Base-by-base conservation (phyloP, 2,888 invertebrate genomes). In the Volucella bombylans region DNA sequence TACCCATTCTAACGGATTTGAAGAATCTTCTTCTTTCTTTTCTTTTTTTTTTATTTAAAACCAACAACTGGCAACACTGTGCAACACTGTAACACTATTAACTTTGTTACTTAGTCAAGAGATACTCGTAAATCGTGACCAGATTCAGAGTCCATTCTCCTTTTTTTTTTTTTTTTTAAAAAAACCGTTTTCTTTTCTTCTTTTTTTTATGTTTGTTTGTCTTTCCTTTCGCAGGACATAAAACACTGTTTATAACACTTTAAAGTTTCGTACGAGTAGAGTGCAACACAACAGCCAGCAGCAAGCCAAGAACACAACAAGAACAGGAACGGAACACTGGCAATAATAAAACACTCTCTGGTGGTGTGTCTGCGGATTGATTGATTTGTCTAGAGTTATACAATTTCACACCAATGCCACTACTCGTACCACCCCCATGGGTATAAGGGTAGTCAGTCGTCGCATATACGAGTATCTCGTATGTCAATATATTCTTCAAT, bases 361-460 rank as follows among this genome's bases (percentile, higher is more conserved):
- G 62, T 54, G 69, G 76, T 73, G 31, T 31, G 72, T 81, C 81
- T 73, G 78, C 67, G 77, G 55, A 82, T 78, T 86, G 85, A 85
- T 85, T 85, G 85, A 85, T 85, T 85, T 81, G 86, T 86, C 77
- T 85, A 68, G 76, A 31, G 31, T 85, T 85, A 85, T 81, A 85
- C 80, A 85, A 85, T 76, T 85, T 80, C 83, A 80, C 80, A 80
- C 68, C 59, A 67, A 49, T 68, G 74, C 54, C 47, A 65, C 23
- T 52, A 18, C 18, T 1, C n/a, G n/a, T n/a, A 12, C 23, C 67
- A 72, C 62, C 78, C 72, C 59, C 69, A 12, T 50, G 47, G 55
- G 68, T 49, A 64, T 43, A 59, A 23, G 31, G 31, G 45, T 47
- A 64, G 47, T 31, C 6, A 31, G 31, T 31, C 2, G 31, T 31